Base-by-base conservation (phyloP, 2,888 invertebrate species). In the Sinopyrophorus schimmeli region DNA sequence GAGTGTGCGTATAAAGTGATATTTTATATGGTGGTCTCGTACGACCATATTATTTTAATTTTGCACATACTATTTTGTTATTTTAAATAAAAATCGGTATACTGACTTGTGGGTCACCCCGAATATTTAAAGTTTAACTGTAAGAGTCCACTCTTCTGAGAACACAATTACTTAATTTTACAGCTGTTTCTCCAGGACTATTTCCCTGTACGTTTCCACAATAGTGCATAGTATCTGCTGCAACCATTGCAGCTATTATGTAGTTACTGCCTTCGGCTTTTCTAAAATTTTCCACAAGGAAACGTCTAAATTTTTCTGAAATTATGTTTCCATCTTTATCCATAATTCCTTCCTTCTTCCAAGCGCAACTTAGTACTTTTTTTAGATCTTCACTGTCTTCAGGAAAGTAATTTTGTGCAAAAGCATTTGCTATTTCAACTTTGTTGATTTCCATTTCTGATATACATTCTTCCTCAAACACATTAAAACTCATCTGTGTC, bases 281-380 rank as follows among this genome's bases (percentile, higher is more conserved):
- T 16, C 9, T 16, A 20, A 41, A 40, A 34, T 40, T 34, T 12
- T 47, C 16, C 20, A 47, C n/a, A 18, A 47, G 28, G 23, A 27
- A 47, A 14, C 14, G 5, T 23, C 38, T 40, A 10, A 47, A 35
- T 17, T 35, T 40, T 3, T 47, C 41, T 6, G 16, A 4, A 5
- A 30, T 21, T 9, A 47, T 16, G 17, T 47, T 40, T 5, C 21
- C 30, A 9, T 34, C 12, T 11, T 27, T 14, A 7, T 47, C 34
- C 7, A 47, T 35, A 12, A 47, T 32, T 10, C 34, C 40, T 21
- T 40, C 47, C 24, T 47, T 47, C n/a, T 41, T 35, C 47, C 47
- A 47, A 23, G 40, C 11, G 6, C 47, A 47, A 2, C 12, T 27
- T 5, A 47, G 12, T 9, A 47, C 28, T 2, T 47, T 26, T 23